phyloP scores from a whole-genome alignment of 2,888 invertebrate species.

The Clitarchus hookeri region DNA sequence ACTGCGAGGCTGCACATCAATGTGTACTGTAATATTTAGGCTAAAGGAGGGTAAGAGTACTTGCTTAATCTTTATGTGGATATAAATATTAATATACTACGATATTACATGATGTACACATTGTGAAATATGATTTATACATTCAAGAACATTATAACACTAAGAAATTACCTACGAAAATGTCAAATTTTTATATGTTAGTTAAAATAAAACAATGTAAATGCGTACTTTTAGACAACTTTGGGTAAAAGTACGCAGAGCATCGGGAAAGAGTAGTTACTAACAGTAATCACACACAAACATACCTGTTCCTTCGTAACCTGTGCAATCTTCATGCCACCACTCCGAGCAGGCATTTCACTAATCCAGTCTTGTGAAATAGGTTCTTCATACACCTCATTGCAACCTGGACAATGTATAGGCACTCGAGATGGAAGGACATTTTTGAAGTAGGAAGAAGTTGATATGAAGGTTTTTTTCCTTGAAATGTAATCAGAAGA shows the following conservation, averaged over 20 bases:
- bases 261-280: not conserved
- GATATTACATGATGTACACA: too few species aligned
- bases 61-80: not conserved
- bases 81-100: not conserved
- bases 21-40: too few species aligned
- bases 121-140: not conserved
- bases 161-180: not conserved
- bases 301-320: not conserved
- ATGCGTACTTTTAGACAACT: not conserved
- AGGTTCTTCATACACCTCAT: slow-evolving; percentile 16
- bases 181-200: not conserved
- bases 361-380: not conserved
- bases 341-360: not conserved
- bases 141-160: not conserved
- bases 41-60: too few species aligned
- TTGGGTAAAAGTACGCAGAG: slow-evolving; percentile 1
- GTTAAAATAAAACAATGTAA: not conserved
- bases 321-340: slow-evolving; percentile 18
- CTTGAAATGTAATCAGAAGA: not conserved
- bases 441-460: not conserved
- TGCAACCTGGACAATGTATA: not conserved
- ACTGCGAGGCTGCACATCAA: too few species aligned
- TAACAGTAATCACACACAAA: slow-evolving; percentile 15
- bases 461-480: not conserved
- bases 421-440: not conserved